phyloP scores from a whole-genome alignment of 2,888 invertebrate species.

The Tenthredo scrophulariae region DNA sequence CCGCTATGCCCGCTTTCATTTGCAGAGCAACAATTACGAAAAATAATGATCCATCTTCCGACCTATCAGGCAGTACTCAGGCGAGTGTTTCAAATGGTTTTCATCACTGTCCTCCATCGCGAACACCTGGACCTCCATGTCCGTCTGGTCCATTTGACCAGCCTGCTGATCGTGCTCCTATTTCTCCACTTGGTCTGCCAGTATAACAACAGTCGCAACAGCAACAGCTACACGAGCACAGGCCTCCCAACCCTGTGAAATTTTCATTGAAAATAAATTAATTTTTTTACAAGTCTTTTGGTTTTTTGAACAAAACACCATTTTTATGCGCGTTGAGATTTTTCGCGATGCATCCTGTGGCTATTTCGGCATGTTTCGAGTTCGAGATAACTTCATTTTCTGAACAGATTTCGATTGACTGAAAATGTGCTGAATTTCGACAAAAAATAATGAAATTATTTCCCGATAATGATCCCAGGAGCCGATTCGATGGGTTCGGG shows the following conservation, averaged over 20 bases:
- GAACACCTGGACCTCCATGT: constrained; percentile 15
- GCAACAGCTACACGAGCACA: constrained; percentile 8
- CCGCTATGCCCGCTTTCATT: not conserved
- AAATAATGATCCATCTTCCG: no score
- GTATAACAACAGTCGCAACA: not conserved
- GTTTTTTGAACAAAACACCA: no score
- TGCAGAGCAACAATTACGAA: not conserved
- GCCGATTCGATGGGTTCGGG: no score
- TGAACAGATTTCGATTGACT: no score
- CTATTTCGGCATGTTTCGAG: no score
- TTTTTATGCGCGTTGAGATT: no score
- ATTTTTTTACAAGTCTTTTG: no score
- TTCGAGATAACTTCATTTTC: no score
- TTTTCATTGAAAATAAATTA: not conserved
- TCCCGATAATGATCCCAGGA: no score
- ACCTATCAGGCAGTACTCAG: not conserved
- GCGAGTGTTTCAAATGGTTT: not conserved
- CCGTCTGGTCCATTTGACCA: constrained; percentile 2
- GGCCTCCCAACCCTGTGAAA: constrained; percentile 1
- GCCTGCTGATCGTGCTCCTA: not conserved
- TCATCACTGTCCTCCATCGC: not conserved
- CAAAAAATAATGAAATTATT: no score
- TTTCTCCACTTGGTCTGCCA: not conserved
- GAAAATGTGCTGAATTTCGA: no score
- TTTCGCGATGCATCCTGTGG: no score